phyloP scores from a whole-genome alignment of 2,113 vertebrate genomes.

The Trogon surrucura region DNA sequence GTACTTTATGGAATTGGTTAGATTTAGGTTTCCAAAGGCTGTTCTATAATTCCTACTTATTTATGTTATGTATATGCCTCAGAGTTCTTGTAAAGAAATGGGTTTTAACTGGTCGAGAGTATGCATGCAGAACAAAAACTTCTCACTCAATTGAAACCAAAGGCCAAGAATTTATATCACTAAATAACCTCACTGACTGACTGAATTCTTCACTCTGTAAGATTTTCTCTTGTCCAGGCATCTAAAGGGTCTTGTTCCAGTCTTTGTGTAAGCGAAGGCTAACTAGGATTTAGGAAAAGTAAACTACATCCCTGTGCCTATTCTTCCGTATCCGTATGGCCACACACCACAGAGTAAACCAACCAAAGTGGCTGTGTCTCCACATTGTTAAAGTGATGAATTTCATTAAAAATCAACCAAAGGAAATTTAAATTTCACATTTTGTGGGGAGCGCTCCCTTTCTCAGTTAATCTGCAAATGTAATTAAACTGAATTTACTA shows the following conservation, averaged over 20 bases:
- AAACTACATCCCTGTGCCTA: neutral
- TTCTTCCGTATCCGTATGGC: neutral
- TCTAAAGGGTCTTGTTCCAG: neutral
- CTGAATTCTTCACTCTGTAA: neutral
- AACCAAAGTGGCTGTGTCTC: neutral
- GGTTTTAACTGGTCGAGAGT: neutral
- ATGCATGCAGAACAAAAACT: neutral
- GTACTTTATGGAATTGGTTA: neutral
- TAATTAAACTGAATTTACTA: too few relatives aligned
- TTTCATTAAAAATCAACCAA: neutral
- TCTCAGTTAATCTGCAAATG: too few relatives aligned
- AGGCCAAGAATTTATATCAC: neutral
- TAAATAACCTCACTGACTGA: neutral
- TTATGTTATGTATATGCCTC: neutral
- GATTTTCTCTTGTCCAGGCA: neutral
- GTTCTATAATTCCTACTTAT: neutral
- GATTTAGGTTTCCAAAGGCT: neutral
- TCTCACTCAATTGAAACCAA: neutral
- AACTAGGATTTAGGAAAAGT: rapidly evolving
- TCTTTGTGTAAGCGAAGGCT: neutral
- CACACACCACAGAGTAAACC: neutral
- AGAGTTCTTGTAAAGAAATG: neutral
- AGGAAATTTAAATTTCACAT: neutral
- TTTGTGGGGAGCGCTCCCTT: too few relatives aligned
- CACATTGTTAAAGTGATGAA: neutral